Evolutionary conservation across 2,888 invertebrate genomes (phyloP).

Genomic region (Tiphia femorata): DNA sequence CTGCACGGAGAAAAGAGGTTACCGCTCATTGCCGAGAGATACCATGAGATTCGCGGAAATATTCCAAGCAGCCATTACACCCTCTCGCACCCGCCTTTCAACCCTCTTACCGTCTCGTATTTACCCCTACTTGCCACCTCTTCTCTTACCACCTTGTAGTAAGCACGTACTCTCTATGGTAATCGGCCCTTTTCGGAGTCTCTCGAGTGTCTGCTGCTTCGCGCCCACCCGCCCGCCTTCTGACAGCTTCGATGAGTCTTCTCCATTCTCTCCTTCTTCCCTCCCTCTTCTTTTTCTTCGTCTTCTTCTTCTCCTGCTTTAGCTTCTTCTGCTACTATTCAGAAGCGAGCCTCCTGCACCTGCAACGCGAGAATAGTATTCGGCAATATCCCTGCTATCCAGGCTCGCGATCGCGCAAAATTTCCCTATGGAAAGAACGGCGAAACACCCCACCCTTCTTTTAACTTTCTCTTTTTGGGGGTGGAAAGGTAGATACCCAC

Average conservation of each 20-base stretch:
- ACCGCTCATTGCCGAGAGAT: slow-evolving; percentile 27
- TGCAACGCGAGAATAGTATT: too few species aligned
- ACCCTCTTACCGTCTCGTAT: background rate
- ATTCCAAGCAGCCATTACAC: slow-evolving; percentile 20
- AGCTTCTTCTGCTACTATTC: too few species aligned
- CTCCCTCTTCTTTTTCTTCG: slow-evolving; percentile 4
- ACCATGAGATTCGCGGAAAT: slow-evolving; percentile 24
- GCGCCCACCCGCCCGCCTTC: too few species aligned
- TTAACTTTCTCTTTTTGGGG: too few species aligned
- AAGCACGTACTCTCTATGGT: slow-evolving; percentile 29
- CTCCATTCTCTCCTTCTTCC: slow-evolving; percentile 1
- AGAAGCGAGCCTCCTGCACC: too few species aligned
- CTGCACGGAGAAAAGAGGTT: slow-evolving; percentile 14
- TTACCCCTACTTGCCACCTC: background rate
- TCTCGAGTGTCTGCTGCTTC: slow-evolving; percentile 4
- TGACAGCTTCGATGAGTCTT: background rate
- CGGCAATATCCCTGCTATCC: too few species aligned
- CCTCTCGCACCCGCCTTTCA: background rate
- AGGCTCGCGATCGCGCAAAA: too few species aligned
- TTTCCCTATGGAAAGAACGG: too few species aligned
- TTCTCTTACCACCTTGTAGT: background rate
- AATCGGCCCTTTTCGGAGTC: slow-evolving; percentile 21
- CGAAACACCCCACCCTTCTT: too few species aligned
- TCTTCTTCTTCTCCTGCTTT: too few species aligned
- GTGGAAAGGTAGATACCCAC: too few species aligned